phyloP scores from a whole-genome alignment of 2,113 vertebrate genomes.

The Micromys minutus region DNA sequence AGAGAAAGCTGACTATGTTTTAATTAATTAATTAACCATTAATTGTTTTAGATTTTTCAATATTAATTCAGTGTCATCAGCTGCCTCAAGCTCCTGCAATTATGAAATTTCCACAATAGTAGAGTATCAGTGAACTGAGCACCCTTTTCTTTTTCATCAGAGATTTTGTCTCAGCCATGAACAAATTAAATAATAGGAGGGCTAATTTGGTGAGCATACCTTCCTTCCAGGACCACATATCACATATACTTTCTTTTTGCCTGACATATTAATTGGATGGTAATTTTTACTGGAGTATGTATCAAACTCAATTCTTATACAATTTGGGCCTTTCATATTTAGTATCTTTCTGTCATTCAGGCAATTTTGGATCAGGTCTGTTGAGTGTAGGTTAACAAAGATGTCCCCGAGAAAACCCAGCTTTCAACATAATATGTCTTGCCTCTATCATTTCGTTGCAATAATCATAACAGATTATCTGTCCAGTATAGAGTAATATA shows the following conservation, averaged over 20 bases:
- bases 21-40: no score
- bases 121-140: background rate
- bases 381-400: slow-evolving; percentile 26
- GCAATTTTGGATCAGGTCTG: background rate
- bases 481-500: background rate
- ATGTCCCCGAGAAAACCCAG: background rate
- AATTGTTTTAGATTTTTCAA: background rate
- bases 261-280: background rate
- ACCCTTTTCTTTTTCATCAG: background rate
- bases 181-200: background rate
- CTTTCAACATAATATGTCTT: background rate
- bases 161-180: background rate
- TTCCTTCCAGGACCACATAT: background rate
- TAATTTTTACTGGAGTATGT: background rate
- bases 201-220: background rate
- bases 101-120: background rate
- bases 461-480: background rate
- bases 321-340: slow-evolving; percentile 9
- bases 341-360: background rate
- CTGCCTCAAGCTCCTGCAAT: background rate
- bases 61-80: background rate
- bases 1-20: background rate
- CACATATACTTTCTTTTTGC: background rate
- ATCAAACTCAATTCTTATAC: background rate
- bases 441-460: background rate